Evolutionary conservation across 2,113 vertebrate species (phyloP).

Genomic region (Spea bombifrons): DNA sequence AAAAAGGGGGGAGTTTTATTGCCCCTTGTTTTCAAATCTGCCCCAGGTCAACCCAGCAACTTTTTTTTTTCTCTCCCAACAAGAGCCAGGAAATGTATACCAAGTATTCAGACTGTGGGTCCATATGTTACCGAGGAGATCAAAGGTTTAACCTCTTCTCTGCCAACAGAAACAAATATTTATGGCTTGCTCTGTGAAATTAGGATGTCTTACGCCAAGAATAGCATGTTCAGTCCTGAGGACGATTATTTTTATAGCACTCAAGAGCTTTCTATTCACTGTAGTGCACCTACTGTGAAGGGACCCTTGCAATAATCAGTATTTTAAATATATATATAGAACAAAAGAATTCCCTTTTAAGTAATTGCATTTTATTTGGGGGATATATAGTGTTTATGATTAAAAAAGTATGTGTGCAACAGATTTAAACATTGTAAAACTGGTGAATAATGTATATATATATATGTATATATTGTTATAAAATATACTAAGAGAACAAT

Average conservation of each 20-base stretch:
- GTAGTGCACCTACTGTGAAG: background rate
- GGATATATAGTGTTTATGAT: background rate
- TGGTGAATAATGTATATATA: no score
- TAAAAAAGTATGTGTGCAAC: no score
- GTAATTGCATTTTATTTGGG: background rate
- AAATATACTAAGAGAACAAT: no score
- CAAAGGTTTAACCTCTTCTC: slow-evolving; percentile 41
- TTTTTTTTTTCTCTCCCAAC: background rate
- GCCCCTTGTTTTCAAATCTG: slow-evolving; percentile 45
- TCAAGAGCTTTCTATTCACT: background rate
- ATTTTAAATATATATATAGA: background rate
- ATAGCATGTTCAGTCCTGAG: background rate
- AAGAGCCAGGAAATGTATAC: slow-evolving; percentile 43
- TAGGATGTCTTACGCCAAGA: slow-evolving; percentile 6
- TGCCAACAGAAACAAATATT: slow-evolving; percentile 3
- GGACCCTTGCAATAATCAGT: background rate
- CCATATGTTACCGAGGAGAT: slow-evolving; percentile 40
- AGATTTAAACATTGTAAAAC: no score
- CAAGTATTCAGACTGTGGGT: slow-evolving; percentile 34
- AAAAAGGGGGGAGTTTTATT: slow-evolving; percentile 29
- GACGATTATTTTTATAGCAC: background rate
- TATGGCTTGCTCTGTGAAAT: slow-evolving; percentile 21
- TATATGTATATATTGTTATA: no score
- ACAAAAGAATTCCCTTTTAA: background rate
- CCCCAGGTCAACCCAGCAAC: slow-evolving; percentile 34